Evolutionary conservation across 2,113 vertebrate genomes (phyloP), one percentile per base, ranked within the genome.

Genomic region (Anolis sagrei): DNA sequence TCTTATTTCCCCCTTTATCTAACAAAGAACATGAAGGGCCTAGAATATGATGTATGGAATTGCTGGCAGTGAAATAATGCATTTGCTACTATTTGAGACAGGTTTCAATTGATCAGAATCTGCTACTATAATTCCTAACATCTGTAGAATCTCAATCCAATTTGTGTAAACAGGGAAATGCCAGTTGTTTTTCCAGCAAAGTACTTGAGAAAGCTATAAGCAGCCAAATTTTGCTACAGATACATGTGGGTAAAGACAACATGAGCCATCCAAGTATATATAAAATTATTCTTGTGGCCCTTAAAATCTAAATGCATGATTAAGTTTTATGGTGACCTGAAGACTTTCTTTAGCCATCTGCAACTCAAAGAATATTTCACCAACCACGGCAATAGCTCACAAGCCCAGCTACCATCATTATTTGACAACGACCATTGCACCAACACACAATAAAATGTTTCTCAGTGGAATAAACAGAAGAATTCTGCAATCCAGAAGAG

Each of bases 141-240:
- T 64, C 83, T n/a, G 39, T 62, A 36, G 34, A 76, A 61, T 86
- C 77, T 70, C 54, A 34, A 36, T 78, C 84, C 78, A 90, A 76
- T 86, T 85, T 69, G 78, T 58, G 7, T 76, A 91, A 54, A 69
- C 39, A 64, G 39, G 69, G 84, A 89, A 92, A 78, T 72, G 72
- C 83, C 48, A 87, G 14, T 9, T 5, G 5, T 39, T 23, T 14
- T 64, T 79, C 36, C 86, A 23, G 49, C 75, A 89, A 58, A 86
- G 69, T 82, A 85, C 61, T 2, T 1, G 75, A 78, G 39, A 51
- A 62, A 81, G 48, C 23, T 16, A 21, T 62, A 27, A 83, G 61
- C 36, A 16, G 14, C 54, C 0, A 0, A 39, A 86, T 73, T 1
- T 49, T 32, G 27, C 49, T 48, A 64, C 58, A 25, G 51, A 89